A percentile compares a stretch with the other conserved stretches of the same genome.
phyloP scores from a whole-genome alignment of 2,888 invertebrate genomes.

The Nephrotoma guestfalica region DNA sequence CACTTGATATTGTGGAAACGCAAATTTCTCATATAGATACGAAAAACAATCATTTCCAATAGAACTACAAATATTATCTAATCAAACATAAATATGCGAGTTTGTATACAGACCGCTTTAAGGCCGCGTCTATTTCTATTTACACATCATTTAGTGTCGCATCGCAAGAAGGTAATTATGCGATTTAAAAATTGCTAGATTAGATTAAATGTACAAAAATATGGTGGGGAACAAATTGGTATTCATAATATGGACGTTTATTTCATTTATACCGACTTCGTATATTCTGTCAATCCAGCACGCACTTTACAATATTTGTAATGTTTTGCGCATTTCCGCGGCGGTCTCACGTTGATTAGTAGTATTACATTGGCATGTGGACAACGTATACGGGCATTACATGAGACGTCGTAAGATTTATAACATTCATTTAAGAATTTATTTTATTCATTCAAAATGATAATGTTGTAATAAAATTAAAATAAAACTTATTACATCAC shows the following conservation, averaged over 20 bases:
- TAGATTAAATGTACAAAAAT: background rate
- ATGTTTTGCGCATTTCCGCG: background rate
- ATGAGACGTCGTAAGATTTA: background rate
- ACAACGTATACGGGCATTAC: background rate
- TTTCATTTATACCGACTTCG: too few species aligned
- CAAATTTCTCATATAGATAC: too few species aligned
- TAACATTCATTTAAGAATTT: background rate
- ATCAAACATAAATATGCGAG: background rate
- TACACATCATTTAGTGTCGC: background rate
- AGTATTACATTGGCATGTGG: background rate
- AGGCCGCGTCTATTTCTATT: background rate
- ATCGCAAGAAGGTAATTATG: background rate
- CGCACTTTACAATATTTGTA: too few species aligned
- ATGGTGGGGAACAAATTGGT: background rate
- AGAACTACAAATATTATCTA: background rate
- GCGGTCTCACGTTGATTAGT: background rate
- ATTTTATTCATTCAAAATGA: background rate
- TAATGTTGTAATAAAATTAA: background rate
- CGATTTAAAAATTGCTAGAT: background rate
- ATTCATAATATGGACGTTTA: background rate
- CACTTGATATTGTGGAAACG: too few species aligned
- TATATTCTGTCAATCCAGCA: too few species aligned
- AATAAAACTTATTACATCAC: background rate
- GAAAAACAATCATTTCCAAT: background rate
- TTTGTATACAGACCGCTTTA: background rate